Base-by-base conservation (phyloP, 2,113 vertebrate genomes). In the Datnioides undecimradiatus region DNA sequence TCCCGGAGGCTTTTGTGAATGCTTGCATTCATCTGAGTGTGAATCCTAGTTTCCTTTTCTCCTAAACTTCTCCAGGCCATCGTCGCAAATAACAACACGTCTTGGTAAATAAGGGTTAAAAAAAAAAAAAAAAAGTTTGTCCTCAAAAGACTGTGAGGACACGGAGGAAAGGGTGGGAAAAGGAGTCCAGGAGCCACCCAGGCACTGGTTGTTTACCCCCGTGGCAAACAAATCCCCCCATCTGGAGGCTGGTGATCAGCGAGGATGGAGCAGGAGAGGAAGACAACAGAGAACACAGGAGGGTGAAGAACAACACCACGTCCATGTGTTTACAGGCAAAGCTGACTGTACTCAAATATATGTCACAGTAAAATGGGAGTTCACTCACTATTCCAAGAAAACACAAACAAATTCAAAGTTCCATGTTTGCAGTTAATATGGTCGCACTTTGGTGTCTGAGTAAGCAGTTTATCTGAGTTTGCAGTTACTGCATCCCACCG, bases 201-300 rank as follows among this genome's bases (percentile, higher is more conserved):
- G 74, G 57, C 54, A 73, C 55, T 49, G 63, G 57, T 80, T 91
- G 91, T 93, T 93, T 93, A 92, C 80, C 73, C 84, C 73, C 12
- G 46, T 63, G 81, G 84, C 88, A 89, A 88, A 92, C 80, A 90
- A 79, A 80, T 43, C 36, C 27, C 19, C 21, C 71, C 67, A 87
- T 88, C 54, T 89, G 85, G 78, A 66, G 65, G 68, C 48, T 66
- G 79, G 83, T 69, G 90, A 86, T 87, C 69, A 55, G 48, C 13
- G 25, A 60, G 31, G 27, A 79, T 41, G 73, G 16, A 76, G 51
- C 31, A 21, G 12, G 16, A 16, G 52, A 74, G 54, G 64, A 57
- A 67, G 79, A 57, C 67, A 54, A 55, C 25, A 59, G 25, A 29
- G 6, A 55, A 57, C 27, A 52, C 46, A 38, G 12, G 25, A 54